These are phyloP conservation scores for Acanthopleura granulata DNA, from an alignment of 2,888 invertebrate species.

Conservation along the genomic window DNA sequence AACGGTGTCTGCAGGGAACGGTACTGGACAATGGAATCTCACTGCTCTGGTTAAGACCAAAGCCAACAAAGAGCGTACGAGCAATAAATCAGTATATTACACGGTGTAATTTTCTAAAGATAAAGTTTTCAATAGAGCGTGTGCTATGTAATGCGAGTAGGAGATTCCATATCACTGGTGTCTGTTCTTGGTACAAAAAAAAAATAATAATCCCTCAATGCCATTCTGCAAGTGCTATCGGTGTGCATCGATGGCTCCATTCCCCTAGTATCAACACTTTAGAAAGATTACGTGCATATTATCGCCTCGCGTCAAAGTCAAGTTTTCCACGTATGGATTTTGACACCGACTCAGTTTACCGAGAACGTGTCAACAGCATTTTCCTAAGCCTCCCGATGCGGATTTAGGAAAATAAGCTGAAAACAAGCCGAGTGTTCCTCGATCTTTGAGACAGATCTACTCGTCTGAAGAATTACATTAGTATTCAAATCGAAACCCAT, in stretches of 20 bases:
- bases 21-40: too few species aligned
- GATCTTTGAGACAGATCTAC: too few species aligned
- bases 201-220: neutral
- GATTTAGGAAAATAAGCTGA: neutral
- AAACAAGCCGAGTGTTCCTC: neutral
- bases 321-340: neutral
- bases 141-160: too few species aligned
- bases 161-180: too few species aligned
- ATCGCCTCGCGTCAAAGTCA: neutral
- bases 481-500: conserved; percentile 10
- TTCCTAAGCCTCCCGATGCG: neutral
- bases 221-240: neutral
- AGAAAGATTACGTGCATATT: conserved; percentile 2
- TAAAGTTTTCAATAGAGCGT: too few species aligned
- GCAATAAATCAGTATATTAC: too few species aligned
- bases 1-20: too few species aligned
- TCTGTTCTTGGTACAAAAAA: too few species aligned
- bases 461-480: neutral
- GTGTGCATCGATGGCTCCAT: neutral
- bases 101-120: too few species aligned
- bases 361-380: neutral
- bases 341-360: neutral
- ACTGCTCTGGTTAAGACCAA: too few species aligned
- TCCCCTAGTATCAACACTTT: conserved; percentile 3
- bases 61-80: too few species aligned